These are phyloP conservation scores for Vollenhovia emeryi DNA, from an alignment of 1,140 invertebrate genomes.

Conservation along the genomic window DNA sequence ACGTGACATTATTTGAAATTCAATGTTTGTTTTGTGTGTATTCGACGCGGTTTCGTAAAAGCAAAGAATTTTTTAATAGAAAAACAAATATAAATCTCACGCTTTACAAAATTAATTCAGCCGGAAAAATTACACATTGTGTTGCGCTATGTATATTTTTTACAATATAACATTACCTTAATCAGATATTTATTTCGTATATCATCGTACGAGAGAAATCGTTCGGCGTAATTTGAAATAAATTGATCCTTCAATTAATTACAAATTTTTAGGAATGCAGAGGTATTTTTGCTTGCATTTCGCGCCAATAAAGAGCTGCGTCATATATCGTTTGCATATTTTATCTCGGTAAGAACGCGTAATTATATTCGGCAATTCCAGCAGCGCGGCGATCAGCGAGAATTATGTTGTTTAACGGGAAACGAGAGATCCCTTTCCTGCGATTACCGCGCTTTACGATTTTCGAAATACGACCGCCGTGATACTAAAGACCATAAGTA, in stretches of 20 bases:
- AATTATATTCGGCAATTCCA: background rate
- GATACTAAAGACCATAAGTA: conserved; percentile 38
- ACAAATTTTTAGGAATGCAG: background rate
- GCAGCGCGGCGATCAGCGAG: background rate
- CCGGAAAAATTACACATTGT: background rate
- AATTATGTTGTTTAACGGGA: conserved; percentile 18
- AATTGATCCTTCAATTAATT: conserved; percentile 8
- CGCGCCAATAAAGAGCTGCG: background rate
- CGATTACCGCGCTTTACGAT: conserved; percentile 49
- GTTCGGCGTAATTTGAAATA: background rate
- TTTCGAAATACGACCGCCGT: conserved; percentile 17
- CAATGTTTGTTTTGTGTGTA: background rate
- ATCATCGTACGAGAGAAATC: background rate
- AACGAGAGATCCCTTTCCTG: background rate
- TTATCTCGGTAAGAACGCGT: background rate
- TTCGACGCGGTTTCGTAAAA: background rate
- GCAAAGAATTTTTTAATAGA: background rate
- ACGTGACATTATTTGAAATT: conserved; percentile 14
- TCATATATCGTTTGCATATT: background rate
- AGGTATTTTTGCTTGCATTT: background rate
- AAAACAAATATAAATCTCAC: background rate
- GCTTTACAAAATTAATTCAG: background rate
- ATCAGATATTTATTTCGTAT: background rate
- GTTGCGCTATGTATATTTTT: background rate
- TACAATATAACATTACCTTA: background rate